Percentiles rank a stretch among this genome's conserved stretches.
Evolutionary conservation across 2,113 vertebrate genomes (phyloP).

Genomic region (Pelecanoides urinatrix): DNA sequence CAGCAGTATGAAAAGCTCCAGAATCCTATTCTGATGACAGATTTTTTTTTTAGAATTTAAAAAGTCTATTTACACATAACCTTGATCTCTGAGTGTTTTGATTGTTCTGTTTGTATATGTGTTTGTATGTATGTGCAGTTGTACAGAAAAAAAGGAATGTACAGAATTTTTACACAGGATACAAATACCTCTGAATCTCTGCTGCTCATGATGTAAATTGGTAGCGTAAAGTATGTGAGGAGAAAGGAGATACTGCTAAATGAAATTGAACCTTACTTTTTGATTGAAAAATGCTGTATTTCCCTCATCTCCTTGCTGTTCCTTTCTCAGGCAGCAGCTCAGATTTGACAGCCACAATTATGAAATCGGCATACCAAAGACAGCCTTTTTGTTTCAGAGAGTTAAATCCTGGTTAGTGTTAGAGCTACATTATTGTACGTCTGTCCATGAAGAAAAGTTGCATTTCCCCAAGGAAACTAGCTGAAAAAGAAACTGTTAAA

Average conservation of each 20-base stretch:
- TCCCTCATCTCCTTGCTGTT: not conserved
- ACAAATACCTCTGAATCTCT: not conserved
- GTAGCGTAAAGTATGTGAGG: not conserved
- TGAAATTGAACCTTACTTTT: not conserved
- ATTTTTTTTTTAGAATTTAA: not conserved
- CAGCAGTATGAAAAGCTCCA: not conserved
- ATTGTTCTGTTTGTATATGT: not conserved
- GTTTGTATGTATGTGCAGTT: not conserved
- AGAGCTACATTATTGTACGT: not conserved
- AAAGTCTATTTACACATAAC: not conserved
- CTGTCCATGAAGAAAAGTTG: not conserved
- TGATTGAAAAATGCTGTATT: slow-evolving; percentile 7
- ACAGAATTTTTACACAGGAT: not conserved
- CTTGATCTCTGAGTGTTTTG: not conserved
- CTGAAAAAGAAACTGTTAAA: slow-evolving; percentile 57
- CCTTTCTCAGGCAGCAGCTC: not conserved
- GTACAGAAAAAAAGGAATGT: not conserved
- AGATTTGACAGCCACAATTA: slow-evolving; percentile 9
- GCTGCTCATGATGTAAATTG: not conserved
- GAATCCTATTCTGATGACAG: not conserved
- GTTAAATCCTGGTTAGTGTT: not conserved
- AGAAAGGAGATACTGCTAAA: not conserved
- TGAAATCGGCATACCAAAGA: not conserved
- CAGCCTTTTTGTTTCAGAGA: slow-evolving; percentile 30
- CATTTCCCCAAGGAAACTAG: slow-evolving; percentile 26